Conservation (phyloP, 2,888 invertebrate genomes). For the Dyspetes luteomarginatus region DNA sequence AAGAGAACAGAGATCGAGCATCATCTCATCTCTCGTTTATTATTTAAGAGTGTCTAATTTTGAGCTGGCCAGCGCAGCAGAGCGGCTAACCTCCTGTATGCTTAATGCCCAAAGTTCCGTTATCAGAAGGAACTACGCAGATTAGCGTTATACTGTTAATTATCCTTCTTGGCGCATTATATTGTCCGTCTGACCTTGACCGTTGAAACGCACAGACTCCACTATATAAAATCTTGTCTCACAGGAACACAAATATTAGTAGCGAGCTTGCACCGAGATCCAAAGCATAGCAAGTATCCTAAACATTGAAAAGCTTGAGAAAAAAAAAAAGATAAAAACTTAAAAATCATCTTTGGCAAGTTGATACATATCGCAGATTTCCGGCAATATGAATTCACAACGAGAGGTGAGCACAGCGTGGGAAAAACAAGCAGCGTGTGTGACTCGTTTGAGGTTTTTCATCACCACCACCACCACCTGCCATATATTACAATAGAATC, state of each 20-base stretch:
- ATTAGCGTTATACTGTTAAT: slow-evolving; percentile 39
- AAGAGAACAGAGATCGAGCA: too few species aligned
- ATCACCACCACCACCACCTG: too few species aligned
- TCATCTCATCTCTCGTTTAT: too few species aligned
- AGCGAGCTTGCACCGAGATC: background rate
- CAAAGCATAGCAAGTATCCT: background rate
- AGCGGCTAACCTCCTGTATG: too few species aligned
- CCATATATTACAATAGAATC: too few species aligned
- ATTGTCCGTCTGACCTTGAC: slow-evolving; percentile 7
- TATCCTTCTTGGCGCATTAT: background rate
- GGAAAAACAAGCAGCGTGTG: background rate
- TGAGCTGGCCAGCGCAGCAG: too few species aligned
- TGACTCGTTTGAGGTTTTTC: too few species aligned
- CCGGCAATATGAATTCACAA: slow-evolving; percentile 36
- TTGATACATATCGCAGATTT: too few species aligned
- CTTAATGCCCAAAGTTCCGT: slow-evolving; percentile 21
- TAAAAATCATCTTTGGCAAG: background rate
- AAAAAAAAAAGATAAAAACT: too few species aligned
- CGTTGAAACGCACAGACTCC: too few species aligned
- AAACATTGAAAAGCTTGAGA: too few species aligned
- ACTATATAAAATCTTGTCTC: slow-evolving; percentile 32
- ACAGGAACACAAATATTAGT: background rate
- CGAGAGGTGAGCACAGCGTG: slow-evolving; percentile 46
- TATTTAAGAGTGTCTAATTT: too few species aligned
- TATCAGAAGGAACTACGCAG: background rate